Conservation (phyloP, 2,113 vertebrate genomes). For the Ranitomeya imitator region DNA sequence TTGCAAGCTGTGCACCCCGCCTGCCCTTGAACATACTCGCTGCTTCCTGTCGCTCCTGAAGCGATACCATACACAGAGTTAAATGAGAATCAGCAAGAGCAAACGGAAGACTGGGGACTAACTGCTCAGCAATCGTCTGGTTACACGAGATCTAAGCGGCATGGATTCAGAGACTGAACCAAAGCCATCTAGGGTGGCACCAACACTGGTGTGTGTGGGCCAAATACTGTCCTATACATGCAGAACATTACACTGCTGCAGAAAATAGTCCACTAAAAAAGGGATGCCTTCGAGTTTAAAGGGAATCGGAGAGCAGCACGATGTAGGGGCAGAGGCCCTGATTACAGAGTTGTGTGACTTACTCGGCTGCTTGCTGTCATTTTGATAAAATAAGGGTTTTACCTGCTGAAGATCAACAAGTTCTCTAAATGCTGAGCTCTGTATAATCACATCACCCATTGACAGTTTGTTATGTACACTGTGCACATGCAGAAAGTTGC, state of each 20-base stretch:
- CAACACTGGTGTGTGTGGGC: not conserved
- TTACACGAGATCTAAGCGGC: not conserved
- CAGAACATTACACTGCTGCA: not conserved
- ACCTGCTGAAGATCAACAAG: no score
- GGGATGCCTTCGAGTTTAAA: no score
- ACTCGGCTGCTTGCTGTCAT: no score
- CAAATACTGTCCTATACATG: not conserved
- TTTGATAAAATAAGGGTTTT: no score
- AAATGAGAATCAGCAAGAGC: constrained; percentile 70
- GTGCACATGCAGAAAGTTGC: no score
- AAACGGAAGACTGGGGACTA: constrained; percentile 55
- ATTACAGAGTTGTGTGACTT: no score
- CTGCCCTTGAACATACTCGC: constrained; percentile 99
- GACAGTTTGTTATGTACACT: no score
- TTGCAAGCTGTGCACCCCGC: constrained; percentile 98
- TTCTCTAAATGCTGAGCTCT: no score
- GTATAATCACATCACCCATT: no score
- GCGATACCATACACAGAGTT: constrained; percentile 88
- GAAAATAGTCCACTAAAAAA: not conserved
- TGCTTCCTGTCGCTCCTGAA: constrained; percentile 98
- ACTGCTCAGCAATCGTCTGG: constrained; percentile 17
- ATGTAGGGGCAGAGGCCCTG: no score
- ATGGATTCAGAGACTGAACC: constrained; percentile 62
- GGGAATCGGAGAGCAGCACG: no score
- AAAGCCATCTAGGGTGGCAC: not conserved